Conservation (phyloP, 2,113 vertebrate genomes). For the Chloropsis cyanopogon region DNA sequence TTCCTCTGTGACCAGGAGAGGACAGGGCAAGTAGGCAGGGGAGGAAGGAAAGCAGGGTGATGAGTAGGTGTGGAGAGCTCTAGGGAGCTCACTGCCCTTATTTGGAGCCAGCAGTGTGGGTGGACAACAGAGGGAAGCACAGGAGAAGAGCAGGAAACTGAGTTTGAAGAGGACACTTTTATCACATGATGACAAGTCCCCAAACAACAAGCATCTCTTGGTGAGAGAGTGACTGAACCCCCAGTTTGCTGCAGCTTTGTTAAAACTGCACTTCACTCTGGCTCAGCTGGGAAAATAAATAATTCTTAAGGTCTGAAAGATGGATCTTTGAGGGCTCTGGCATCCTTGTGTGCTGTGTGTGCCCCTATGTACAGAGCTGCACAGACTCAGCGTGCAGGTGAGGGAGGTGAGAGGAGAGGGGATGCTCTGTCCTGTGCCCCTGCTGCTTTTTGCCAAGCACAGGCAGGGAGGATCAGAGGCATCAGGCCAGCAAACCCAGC, state of each 20-base stretch:
- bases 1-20: background rate
- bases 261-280: accelerated
- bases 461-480: background rate
- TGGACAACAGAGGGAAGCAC: background rate
- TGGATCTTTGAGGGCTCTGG: background rate
- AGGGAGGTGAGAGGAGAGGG: background rate
- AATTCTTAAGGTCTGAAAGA: background rate
- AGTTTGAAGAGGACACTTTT: constrained; percentile 2
- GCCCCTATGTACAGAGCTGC: background rate
- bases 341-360: background rate
- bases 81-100: background rate
- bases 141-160: background rate
- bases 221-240: background rate
- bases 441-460: background rate
- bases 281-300: background rate
- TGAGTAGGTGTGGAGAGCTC: constrained; percentile 6
- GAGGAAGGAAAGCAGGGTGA: constrained; percentile 10
- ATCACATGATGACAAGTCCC: background rate
- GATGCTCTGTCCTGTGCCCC: background rate
- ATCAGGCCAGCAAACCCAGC: background rate
- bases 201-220: background rate
- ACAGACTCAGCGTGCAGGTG: accelerated
- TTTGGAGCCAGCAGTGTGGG: background rate
- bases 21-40: background rate
- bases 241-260: background rate